Evolutionary conservation across 2,797 vertebrate species (phyloP).

Genomic region (Rhinoraja longicauda): DNA sequence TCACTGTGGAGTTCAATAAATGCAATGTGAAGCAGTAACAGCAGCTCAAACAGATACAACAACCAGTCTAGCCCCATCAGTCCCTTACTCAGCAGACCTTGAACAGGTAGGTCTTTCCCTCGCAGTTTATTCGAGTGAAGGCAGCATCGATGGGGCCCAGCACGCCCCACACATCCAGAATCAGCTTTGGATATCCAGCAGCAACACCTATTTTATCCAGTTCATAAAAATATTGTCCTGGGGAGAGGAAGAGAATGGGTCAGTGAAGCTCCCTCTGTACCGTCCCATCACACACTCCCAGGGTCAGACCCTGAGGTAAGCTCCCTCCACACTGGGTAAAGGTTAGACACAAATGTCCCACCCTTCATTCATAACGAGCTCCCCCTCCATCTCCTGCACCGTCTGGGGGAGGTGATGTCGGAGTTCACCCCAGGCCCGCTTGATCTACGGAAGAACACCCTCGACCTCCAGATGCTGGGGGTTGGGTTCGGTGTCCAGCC

Average conservation of each 20-base stretch:
- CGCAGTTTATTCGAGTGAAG: constrained; percentile 93
- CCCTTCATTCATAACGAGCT: background rate
- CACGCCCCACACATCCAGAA: constrained; percentile 83
- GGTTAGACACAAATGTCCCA: too few species aligned
- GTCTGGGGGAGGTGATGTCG: too few species aligned
- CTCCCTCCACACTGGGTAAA: background rate
- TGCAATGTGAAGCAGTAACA: background rate
- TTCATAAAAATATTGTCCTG: constrained; percentile 85
- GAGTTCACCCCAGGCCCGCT: too few species aligned
- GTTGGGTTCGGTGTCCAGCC: too few species aligned
- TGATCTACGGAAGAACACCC: too few species aligned
- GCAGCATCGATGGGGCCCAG: constrained; percentile 82
- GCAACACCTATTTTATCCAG: constrained; percentile 69
- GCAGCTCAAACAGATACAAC: background rate
- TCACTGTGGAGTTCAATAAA: background rate
- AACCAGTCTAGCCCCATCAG: too few species aligned
- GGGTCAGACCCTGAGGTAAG: background rate
- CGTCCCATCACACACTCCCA: too few species aligned
- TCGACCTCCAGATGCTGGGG: too few species aligned
- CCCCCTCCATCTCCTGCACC: background rate
- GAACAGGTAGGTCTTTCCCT: constrained; percentile 91
- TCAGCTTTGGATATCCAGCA: constrained; percentile 85
- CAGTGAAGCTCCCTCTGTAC: background rate
- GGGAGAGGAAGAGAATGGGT: constrained; percentile 39
- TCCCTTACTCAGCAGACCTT: constrained; percentile 62